phyloP scores from a whole-genome alignment of 30 jellyfish, hydroid and myxozoan genomes.

The Pseudorhiza aurosa region DNA sequence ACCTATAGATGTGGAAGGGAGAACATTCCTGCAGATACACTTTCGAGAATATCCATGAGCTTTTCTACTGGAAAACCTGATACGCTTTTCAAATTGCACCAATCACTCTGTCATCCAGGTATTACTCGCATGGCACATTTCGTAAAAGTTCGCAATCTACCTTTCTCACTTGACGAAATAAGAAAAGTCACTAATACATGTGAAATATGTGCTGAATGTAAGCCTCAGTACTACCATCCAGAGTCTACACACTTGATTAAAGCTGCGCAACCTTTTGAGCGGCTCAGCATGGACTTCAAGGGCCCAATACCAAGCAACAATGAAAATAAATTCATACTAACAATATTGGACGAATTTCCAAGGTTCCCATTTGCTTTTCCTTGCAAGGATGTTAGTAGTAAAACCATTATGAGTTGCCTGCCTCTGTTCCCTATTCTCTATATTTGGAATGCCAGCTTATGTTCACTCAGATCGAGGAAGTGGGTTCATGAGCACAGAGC shows the following conservation, averaged over 20 bases:
- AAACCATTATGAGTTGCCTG: slow-evolving; percentile 26
- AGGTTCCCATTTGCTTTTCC: slow-evolving; percentile 47
- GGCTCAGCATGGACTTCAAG: slow-evolving; percentile 46
- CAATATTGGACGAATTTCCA: slow-evolving; percentile 24
- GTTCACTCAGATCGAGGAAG: slow-evolving; percentile 61
- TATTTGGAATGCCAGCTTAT: slow-evolving; percentile 63
- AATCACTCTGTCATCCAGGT: slow-evolving; percentile 44
- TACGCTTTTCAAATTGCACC: neutral
- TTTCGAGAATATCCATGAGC: slow-evolving; percentile 30
- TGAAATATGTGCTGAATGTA: slow-evolving; percentile 46
- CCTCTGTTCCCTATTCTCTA: slow-evolving; percentile 44
- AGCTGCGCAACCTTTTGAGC: slow-evolving; percentile 53
- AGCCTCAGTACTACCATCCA: slow-evolving; percentile 31
- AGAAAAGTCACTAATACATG: slow-evolving; percentile 3
- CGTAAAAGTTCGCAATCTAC: slow-evolving; percentile 21
- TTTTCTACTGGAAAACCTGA: slow-evolving; percentile 10
- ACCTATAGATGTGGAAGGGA: slow-evolving; percentile 26
- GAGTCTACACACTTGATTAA: slow-evolving; percentile 35
- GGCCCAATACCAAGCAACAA: slow-evolving; percentile 42
- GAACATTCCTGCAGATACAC: slow-evolving; percentile 46
- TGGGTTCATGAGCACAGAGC: slow-evolving; percentile 23
- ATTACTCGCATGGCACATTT: slow-evolving; percentile 56
- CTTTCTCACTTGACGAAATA: slow-evolving; percentile 18
- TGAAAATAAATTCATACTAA: slow-evolving; percentile 27
- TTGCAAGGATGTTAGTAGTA: slow-evolving; percentile 28